Percentiles rank a stretch among this genome's conserved stretches.
Evolutionary conservation across 2,888 invertebrate genomes (phyloP).

Genomic region (Polylopha cassiicola): DNA sequence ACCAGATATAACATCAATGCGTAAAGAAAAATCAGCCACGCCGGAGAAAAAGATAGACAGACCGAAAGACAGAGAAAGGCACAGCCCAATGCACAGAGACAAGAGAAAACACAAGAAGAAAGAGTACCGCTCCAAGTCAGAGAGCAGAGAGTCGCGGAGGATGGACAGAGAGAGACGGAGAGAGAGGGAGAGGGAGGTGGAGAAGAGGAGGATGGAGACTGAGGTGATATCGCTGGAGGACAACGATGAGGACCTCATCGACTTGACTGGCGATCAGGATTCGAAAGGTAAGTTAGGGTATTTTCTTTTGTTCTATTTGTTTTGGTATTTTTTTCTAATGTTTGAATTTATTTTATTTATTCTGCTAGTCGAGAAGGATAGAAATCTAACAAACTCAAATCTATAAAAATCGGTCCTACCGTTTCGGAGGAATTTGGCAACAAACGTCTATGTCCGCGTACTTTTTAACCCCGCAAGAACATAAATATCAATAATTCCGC

Average conservation of each 20-base stretch:
- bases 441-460: too few relatives aligned
- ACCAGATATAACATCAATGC: constrained; percentile 23
- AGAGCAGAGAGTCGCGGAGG: constrained; percentile 38
- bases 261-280: constrained; percentile 76
- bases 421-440: too few relatives aligned
- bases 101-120: constrained; percentile 49
- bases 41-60: constrained; percentile 27
- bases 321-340: background rate
- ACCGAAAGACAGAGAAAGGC: constrained; percentile 28
- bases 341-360: background rate
- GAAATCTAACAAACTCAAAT: too few relatives aligned
- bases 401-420: too few relatives aligned
- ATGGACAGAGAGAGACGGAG: constrained; percentile 19
- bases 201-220: constrained; percentile 39
- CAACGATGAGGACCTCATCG: constrained; percentile 75
- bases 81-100: constrained; percentile 35
- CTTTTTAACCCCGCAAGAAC: too few relatives aligned
- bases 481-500: too few relatives aligned
- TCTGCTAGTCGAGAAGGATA: too few relatives aligned
- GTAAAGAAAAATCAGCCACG: constrained; percentile 22
- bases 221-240: constrained; percentile 68
- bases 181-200: constrained; percentile 27
- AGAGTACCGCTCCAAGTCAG: constrained; percentile 47
- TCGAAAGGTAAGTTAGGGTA: constrained; percentile 50
- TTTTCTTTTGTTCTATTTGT: background rate